phyloP scores from a whole-genome alignment of 2,113 vertebrate species.

The Casuarius casuarius region DNA sequence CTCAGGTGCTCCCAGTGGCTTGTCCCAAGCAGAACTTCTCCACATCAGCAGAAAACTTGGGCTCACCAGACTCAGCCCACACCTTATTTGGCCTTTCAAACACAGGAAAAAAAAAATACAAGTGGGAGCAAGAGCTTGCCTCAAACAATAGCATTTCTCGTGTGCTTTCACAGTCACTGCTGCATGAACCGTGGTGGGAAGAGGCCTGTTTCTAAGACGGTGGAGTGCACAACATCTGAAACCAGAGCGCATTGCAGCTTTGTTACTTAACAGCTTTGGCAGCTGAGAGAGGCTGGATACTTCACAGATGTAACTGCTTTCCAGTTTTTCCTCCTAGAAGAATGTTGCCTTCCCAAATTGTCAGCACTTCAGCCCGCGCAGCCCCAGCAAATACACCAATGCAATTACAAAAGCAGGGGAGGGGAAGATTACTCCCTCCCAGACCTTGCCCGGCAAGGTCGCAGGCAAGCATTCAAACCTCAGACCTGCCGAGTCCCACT shows the following conservation, averaged over 20 bases:
- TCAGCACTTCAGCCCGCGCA: background rate
- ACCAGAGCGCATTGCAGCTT: rapidly evolving
- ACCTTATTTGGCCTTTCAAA: background rate
- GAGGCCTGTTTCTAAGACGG: background rate
- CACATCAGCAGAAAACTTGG: background rate
- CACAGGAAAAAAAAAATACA: no score
- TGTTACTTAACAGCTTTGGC: background rate
- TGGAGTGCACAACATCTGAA: background rate
- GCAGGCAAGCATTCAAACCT: background rate
- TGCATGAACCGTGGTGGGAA: rapidly evolving
- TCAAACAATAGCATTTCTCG: rapidly evolving
- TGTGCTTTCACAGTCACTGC: background rate
- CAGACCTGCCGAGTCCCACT: background rate
- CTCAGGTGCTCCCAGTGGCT: background rate
- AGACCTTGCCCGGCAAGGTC: background rate
- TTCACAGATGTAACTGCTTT: constrained; percentile 25
- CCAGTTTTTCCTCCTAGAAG: background rate
- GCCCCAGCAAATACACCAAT: background rate
- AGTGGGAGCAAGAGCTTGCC: background rate
- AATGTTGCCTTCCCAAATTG: background rate
- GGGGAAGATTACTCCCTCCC: background rate
- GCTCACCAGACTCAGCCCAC: background rate
- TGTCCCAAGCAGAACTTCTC: background rate
- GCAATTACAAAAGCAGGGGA: background rate
- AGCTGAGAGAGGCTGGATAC: background rate